Evolutionary conservation across 2,113 vertebrate species (phyloP), one percentile per base, ranked within the genome.

Genomic region (Tragulus kanchil): DNA sequence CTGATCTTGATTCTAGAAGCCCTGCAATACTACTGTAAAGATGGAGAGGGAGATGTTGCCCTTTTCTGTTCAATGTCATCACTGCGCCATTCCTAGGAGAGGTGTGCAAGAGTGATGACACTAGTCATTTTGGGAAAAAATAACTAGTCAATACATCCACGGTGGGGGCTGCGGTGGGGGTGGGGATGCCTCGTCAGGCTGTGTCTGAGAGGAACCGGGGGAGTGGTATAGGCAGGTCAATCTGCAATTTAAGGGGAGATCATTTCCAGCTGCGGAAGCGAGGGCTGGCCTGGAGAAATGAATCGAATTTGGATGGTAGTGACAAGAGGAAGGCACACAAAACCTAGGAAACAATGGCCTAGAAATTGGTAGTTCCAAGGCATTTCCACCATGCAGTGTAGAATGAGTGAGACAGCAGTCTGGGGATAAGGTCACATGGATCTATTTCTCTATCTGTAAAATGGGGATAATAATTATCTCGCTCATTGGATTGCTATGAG

Each of bases 181-280:
- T 1, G 5, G 28, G 8, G 21, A 62, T 13, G 26, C 77, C 84
- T 58, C 17, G n/a, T n/a, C 59, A 75, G 79, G 69, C 26, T 59
- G 26, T 42, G 25, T 90, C 54, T 81, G 58, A 85, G n/a, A 62
- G 16, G 45, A 75, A 92, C 45, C 28, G 8, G 89, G 75, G 62
- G 52, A 93, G 52, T 52, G 36, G 85, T 31, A 36, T 13, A n/a
- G 56, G 90, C 17, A 10, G 50, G 42, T 13, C 81, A 85, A 95
- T 62, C 71, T 56, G 1, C 36, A 31, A 69, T 75, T 95, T 67
- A 77, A 90, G 42, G 36, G 79, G 50, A 48, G 48, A 84, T 84
- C 88, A 65, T 42, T 96, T 94, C 62, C 77, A 88, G 56, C 95
- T 96, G 79, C 67, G 87, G 83, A 77, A 65, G 19, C 28, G 62